Evolutionary conservation across 2,797 vertebrate genomes (phyloP), one percentile per base, ranked within the genome.

Genomic region (Spinus olivaceus): DNA sequence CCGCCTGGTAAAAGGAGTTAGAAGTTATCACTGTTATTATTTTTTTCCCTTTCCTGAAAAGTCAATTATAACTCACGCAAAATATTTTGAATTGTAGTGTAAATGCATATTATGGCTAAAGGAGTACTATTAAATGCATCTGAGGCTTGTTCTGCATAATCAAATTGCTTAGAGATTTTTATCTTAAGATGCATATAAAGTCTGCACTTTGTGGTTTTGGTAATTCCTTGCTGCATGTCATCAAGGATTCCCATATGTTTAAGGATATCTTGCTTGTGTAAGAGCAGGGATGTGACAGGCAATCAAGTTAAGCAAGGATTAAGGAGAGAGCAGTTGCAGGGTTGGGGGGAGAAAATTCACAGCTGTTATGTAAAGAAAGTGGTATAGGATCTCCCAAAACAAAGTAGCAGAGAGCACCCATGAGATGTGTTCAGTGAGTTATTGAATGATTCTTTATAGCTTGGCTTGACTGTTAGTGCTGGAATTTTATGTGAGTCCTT

Each of bases 31-130:
- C 30, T 33, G 11, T 71, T 84, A 19, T 21, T 53, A 44, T 35
- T 44, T 59, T 74, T 30, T 42, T 33, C 10, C 12, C 32, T 46
- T 69, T 39, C 35, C 11, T 50, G 44, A 49, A 76, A 69, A 24
- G 19, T 72, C 54, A 78, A 20, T 49, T 51, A 8, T 54, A 73
- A 37, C 23, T 73, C 10, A 28, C 25, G 10, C 30, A 67, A 33
- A 92, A 14, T 85, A 51, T 42, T 95, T 90, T 69, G 8, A 79
- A 51, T 23, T 74, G 14, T 25, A 21, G 7, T 41, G 33, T 76
- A 60, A 67, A 42, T 39, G 14, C 0, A 0, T 50, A 23, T 71
- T 1, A 2, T 37, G 46, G 67, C 17, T 32, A 39, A 39, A 39
- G 9, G 50, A 35, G 18, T 44, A 18, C 41, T 82, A 1, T 56